Percentiles rank a stretch among this genome's conserved stretches.
phyloP scores from a whole-genome alignment of 2,888 invertebrate genomes.

The Choreutis nemorana region DNA sequence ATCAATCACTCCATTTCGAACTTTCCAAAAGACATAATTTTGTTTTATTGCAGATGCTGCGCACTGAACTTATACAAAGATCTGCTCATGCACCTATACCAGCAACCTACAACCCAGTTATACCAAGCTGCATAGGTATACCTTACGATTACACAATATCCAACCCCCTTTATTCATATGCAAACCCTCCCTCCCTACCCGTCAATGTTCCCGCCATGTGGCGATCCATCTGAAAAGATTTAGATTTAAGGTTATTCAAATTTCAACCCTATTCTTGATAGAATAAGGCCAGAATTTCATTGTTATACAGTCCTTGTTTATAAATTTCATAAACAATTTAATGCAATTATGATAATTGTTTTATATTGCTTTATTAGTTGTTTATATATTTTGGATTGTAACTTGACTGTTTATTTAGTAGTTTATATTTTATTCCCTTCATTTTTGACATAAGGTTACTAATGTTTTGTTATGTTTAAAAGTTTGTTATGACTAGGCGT shows the following conservation, averaged over 20 bases:
- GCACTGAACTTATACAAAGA: constrained; percentile 26
- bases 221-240: constrained; percentile 22
- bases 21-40: too few species aligned
- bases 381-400: constrained; percentile 2
- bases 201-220: constrained; percentile 26
- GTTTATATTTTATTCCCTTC: constrained; percentile 1
- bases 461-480: constrained; percentile 7
- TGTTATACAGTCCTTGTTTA: too few species aligned
- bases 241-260: constrained; percentile 8
- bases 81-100: constrained; percentile 19
- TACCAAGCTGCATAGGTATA: constrained; percentile 23
- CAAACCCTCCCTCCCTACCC: too few species aligned
- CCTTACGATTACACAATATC: constrained; percentile 29
- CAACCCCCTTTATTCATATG: too few species aligned
- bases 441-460: too few species aligned
- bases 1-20: background rate
- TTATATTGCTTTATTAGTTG: constrained; percentile 3
- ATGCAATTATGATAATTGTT: constrained; percentile 16
- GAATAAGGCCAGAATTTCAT: constrained; percentile 16
- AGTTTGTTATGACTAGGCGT: constrained; percentile 10
- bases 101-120: constrained; percentile 22
- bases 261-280: constrained; percentile 13
- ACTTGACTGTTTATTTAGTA: constrained; percentile 1
- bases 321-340: constrained; percentile 6
- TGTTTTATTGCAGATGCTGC: constrained; percentile 26